A percentile compares a stretch with the other conserved stretches of the same genome.
These are phyloP conservation scores for Seriola dumerili DNA, from an alignment of 2,113 vertebrate species.

Conservation along the genomic window DNA sequence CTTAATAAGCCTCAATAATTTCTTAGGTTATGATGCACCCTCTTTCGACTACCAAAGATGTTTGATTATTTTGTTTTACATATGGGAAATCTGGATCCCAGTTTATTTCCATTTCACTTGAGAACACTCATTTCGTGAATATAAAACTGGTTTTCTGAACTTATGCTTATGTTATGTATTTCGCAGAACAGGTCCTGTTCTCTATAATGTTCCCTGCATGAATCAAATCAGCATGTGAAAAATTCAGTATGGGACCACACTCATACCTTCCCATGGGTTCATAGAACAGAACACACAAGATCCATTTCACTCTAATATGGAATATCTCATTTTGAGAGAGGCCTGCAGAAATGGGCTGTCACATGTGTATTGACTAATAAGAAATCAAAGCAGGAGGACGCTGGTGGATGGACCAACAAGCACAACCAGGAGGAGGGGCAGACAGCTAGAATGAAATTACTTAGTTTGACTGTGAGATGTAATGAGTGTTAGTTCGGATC, in stretches of 20 bases:
- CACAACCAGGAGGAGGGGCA: constrained; percentile 30
- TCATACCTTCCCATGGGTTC: constrained; percentile 21
- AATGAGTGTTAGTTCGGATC: constrained; percentile 14
- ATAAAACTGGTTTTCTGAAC: constrained; percentile 14
- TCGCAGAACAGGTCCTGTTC: constrained; percentile 26
- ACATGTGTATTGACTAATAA: constrained; percentile 62
- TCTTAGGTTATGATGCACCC: constrained; percentile 7
- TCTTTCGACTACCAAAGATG: constrained; percentile 11
- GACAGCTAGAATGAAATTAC: constrained; percentile 22
- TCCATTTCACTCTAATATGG: constrained; percentile 21
- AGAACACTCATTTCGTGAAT: constrained; percentile 2
- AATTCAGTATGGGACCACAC: not conserved
- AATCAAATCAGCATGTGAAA: constrained; percentile 27
- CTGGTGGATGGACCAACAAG: constrained; percentile 4
- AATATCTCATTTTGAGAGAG: constrained; percentile 50
- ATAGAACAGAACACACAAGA: constrained; percentile 9
- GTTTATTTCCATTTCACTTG: constrained; percentile 12
- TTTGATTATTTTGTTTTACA: constrained; percentile 44
- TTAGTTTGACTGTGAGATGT: constrained; percentile 13
- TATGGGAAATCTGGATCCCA: constrained; percentile 31
- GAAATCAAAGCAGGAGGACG: constrained; percentile 51
- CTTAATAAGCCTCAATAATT: constrained; percentile 51
- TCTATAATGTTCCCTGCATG: constrained; percentile 4
- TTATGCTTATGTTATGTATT: not conserved
- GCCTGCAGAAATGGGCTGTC: constrained; percentile 51